These are phyloP conservation scores for Pogonus chalceus DNA, from an alignment of 1,140 invertebrate genomes.

Conservation along the genomic window DNA sequence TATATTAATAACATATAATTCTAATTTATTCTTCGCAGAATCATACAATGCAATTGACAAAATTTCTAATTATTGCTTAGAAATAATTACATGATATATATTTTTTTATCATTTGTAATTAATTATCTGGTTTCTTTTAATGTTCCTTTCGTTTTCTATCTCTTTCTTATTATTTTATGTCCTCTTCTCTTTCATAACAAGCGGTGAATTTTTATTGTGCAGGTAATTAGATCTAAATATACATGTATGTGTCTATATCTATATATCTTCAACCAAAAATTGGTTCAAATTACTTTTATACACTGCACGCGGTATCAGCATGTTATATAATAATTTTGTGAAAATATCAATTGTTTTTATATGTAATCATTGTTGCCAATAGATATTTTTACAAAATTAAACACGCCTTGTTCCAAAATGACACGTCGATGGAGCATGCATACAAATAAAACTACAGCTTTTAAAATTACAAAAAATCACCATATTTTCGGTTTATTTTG, in stretches of 20 bases:
- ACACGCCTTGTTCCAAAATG: too few relatives aligned
- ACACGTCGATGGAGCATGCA: too few relatives aligned
- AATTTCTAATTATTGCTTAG: not conserved
- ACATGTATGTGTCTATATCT: constrained; percentile 15
- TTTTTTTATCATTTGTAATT: constrained; percentile 6
- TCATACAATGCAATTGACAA: too few relatives aligned
- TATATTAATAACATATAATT: too few relatives aligned
- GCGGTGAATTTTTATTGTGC: constrained; percentile 14
- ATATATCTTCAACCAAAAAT: not conserved
- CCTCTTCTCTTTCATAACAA: not conserved
- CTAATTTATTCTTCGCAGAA: too few relatives aligned
- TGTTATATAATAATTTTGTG: not conserved
- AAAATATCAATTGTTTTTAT: too few relatives aligned
- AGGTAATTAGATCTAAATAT: constrained; percentile 14
- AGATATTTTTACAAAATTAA: too few relatives aligned
- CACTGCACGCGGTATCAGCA: not conserved
- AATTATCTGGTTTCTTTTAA: constrained; percentile 8
- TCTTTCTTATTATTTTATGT: not conserved
- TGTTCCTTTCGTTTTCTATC: not conserved
- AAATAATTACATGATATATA: constrained; percentile 9
- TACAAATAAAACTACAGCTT: too few relatives aligned
- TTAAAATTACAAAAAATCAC: too few relatives aligned
- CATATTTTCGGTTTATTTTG: constrained; percentile 9
- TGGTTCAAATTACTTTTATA: not conserved
- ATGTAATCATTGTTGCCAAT: too few relatives aligned